A percentile compares a stretch with the other conserved stretches of the same genome.
These are phyloP conservation scores for Ypsolopha sequella DNA, from an alignment of 2,888 invertebrate species.

Conservation along the genomic window DNA sequence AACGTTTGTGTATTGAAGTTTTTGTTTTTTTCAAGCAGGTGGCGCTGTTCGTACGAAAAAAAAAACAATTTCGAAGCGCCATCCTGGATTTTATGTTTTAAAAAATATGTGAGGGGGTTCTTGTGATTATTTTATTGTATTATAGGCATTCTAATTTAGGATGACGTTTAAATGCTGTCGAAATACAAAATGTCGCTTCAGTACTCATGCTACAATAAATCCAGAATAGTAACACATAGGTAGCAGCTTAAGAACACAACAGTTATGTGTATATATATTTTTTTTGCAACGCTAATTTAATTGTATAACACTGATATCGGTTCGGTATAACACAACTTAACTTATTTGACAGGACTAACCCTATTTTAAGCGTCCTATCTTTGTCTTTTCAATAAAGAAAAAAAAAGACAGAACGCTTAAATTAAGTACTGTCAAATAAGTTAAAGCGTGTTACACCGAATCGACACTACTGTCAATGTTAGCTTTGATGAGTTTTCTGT, in stretches of 20 bases:
- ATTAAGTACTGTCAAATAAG: too few species aligned
- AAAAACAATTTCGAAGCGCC: slow-evolving; percentile 41
- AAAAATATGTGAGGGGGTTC: not conserved
- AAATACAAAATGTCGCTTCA: not conserved
- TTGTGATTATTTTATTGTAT: not conserved
- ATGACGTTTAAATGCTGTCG: not conserved
- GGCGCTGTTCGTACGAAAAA: slow-evolving; percentile 49
- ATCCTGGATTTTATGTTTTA: slow-evolving; percentile 48
- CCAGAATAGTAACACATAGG: not conserved
- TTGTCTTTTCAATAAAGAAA: too few species aligned
- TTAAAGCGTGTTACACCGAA: too few species aligned
- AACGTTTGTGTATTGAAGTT: too few species aligned
- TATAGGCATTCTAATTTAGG: not conserved
- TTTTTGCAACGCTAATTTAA: slow-evolving; percentile 2
- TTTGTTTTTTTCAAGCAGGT: slow-evolving; percentile 31
- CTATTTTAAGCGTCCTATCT: too few species aligned
- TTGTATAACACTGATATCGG: slow-evolving; percentile 1
- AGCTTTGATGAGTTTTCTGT: not conserved
- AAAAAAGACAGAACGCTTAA: too few species aligned
- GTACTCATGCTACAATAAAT: not conserved
- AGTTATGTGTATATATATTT: not conserved
- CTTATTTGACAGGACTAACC: too few species aligned
- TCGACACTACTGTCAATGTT: slow-evolving; percentile 3
- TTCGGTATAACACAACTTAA: too few species aligned
- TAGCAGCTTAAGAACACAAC: not conserved